Base-by-base conservation (phyloP, 2,797 vertebrate genomes). In the Knipowitschia caucasica region DNA sequence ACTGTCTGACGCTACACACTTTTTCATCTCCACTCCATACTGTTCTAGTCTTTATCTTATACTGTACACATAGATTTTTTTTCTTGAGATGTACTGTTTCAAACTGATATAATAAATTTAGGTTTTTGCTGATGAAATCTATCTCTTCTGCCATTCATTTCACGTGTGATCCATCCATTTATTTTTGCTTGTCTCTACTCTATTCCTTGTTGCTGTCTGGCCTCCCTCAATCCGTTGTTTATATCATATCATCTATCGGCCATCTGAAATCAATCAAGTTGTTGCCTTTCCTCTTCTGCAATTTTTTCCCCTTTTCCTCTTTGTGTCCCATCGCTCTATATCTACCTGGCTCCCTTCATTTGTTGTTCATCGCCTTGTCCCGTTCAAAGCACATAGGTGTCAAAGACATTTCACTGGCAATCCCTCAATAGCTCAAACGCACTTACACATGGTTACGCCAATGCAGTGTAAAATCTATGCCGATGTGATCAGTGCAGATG, bases 1-100 rank as follows among this genome's bases (percentile, higher is more conserved):
- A 91, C 88, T 81, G 80, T 88, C 91, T 91, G 92, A 92, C 89
- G 89, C 89, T 75, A 87, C 87, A 81, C 85, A 81, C 73, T 82
- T 92, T 90, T 89, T 87, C 89, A 92, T 87, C 34, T 38, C 43
- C 42, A 25, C 36, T 47, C 34, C 7, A 24, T 51, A 54, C 43
- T 44, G 62, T 40, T 64, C 47, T 18, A 46, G n/a, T 9, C 14
- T 57, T 58, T 45, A 50, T 27, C 24, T 11, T 14, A n/a, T 15
- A 17, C 7, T 27, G 18, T 20, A 43, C 40, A 44, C 5, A 44
- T 17, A 44, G 42, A 44, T 44, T 44, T 44, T 15, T 44, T 15
- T 27, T 18, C 2, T 21, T 49, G 14, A 43, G 24, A 33, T 33
- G 64, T 74, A 56, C 56, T 77, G 77, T 80, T 80, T 82, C 80